Evolutionary conservation across 2,113 vertebrate genomes (phyloP).

Genomic region (Fulmarus glacialis): DNA sequence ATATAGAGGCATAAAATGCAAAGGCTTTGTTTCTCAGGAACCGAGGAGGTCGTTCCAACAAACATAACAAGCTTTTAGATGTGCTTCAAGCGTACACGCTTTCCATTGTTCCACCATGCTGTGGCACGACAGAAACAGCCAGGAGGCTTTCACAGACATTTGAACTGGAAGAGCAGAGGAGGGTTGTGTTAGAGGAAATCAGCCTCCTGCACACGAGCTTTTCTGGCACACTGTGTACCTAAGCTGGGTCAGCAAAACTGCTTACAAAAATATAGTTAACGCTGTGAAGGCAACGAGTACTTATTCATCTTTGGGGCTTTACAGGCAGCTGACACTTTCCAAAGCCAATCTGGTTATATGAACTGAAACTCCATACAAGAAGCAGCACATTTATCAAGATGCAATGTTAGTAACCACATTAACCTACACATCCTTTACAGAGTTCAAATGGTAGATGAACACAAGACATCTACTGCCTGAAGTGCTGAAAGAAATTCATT

Average conservation of each 20-base stretch:
- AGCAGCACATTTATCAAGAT: background rate
- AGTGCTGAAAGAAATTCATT: background rate
- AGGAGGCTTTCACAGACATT: background rate
- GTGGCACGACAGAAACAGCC: background rate
- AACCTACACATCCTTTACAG: background rate
- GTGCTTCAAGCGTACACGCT: background rate
- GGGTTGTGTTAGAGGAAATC: background rate
- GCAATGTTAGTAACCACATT: accelerated
- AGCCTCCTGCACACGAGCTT: background rate
- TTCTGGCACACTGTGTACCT: background rate
- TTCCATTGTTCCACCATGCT: no score
- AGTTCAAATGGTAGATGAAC: background rate
- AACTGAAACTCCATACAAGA: background rate
- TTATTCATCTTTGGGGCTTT: background rate
- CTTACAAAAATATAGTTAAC: background rate
- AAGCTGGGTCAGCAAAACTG: background rate
- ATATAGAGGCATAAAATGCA: accelerated
- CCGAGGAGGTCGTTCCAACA: accelerated
- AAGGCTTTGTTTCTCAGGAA: background rate
- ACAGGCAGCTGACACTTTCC: background rate
- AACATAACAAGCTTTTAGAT: background rate
- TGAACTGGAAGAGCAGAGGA: background rate
- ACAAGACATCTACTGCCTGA: background rate
- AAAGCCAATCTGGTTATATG: background rate
- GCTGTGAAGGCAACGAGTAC: accelerated